phyloP scores from a whole-genome alignment of 2,113 vertebrate species.

The Myrmophylax atrothorax region DNA sequence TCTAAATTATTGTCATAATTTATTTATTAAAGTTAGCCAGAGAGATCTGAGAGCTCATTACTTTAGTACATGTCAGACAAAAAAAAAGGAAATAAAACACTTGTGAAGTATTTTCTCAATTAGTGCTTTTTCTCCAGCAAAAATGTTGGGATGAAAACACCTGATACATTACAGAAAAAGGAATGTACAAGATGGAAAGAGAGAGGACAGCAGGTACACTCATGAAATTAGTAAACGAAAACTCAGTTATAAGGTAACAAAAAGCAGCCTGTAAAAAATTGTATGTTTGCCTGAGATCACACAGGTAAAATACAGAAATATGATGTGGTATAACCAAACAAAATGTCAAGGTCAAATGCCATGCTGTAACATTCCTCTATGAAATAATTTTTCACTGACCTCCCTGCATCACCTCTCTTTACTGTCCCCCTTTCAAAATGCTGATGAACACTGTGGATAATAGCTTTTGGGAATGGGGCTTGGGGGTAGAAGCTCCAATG shows the following conservation, averaged over 20 bases:
- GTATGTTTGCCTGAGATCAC: not conserved
- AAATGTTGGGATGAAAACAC: not conserved
- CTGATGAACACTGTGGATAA: not conserved
- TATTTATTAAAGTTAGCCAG: not conserved
- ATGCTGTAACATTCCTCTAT: not conserved
- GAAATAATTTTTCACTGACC: not conserved
- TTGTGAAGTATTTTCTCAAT: not conserved
- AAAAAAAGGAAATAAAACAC: not conserved
- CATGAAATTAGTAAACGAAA: not conserved
- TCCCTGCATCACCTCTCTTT: not conserved
- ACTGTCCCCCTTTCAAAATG: not conserved
- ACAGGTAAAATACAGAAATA: not conserved
- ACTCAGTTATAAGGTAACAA: not conserved
- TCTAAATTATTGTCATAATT: not conserved
- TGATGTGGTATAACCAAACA: not conserved
- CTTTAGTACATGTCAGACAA: not conserved
- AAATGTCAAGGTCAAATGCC: not conserved
- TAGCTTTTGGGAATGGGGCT: not conserved
- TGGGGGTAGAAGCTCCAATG: not conserved
- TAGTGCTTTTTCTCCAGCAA: not conserved
- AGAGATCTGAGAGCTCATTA: not conserved
- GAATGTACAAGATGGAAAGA: not conserved
- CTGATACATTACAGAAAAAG: not conserved
- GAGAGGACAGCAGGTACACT: not conserved
- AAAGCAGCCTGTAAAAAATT: not conserved